Conservation (phyloP, 2,797 vertebrate genomes). For the Graptemys geographica region DNA sequence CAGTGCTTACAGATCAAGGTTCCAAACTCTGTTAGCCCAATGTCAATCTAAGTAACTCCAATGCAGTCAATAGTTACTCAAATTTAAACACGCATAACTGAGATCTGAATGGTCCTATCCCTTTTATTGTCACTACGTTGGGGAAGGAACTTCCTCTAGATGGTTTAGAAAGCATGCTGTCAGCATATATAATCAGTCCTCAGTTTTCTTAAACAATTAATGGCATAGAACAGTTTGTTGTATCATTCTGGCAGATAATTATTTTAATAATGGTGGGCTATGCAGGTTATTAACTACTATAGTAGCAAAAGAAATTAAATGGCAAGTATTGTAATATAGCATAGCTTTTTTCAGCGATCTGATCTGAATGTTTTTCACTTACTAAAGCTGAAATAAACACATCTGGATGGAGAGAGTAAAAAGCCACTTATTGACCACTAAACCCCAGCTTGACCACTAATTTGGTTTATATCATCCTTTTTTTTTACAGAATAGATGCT, state of each 20-base stretch:
- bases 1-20: neutral
- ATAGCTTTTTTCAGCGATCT: neutral
- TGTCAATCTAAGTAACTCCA: neutral
- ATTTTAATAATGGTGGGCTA: neutral
- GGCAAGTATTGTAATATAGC: neutral
- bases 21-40: neutral
- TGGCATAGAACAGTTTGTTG: neutral
- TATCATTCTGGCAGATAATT: neutral
- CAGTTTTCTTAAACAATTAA: neutral
- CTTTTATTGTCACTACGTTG: neutral
- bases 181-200: neutral
- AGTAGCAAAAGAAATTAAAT: neutral
- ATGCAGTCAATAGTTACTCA: neutral
- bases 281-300: neutral
- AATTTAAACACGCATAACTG: neutral
- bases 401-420: slow-evolving; percentile 28
- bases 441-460: slow-evolving; percentile 21
- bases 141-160: neutral
- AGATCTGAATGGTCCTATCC: neutral
- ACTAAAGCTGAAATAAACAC: slow-evolving; percentile 17
- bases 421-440: neutral
- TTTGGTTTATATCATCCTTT: slow-evolving; percentile 27
- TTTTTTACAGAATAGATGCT: slow-evolving; percentile 26
- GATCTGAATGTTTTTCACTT: slow-evolving; percentile 28
- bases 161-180: neutral